Evolutionary conservation across 2,113 vertebrate genomes (phyloP), one percentile per base, ranked within the genome.

Genomic region (Spizaetus ornatus): DNA sequence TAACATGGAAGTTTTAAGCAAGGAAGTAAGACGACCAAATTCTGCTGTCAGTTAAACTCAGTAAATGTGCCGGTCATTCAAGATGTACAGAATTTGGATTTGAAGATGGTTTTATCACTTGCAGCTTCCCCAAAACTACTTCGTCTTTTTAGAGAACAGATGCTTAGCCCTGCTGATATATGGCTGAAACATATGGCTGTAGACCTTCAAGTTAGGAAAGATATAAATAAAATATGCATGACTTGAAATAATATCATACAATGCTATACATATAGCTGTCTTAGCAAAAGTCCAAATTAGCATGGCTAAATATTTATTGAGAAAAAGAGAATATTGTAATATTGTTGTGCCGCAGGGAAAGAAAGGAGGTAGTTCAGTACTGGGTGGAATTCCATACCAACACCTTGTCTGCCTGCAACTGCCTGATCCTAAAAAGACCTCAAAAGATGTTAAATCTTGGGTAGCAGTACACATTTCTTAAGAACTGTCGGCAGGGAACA

Each of bases 141-240:
- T 95, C 29, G 70, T 92, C 79, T 86, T 93, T 67, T 89, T 27
- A 82, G 61, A 38, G 72, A 93, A 81, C 96, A 97, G 97, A 96
- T 96, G 90, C 80, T 95, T 56, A 91, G 50, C 47, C 65, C 69
- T 93, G 80, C 59, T 94, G 94, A 92, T 96, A 73, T 42, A 63
- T 38, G 88, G 76, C 80, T 95, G 76, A 93, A 90, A 92, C 95
- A 97, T 96, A 97, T 94, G 95, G 91, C 94, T 76, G 20, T 69
- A 36, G 72, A 91, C 84, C 80, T 95, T 91, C 69, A 92, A 95
- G 91, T 92, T 69, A 79, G 56, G 19, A 88, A 83, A 88, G 95
- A 94, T 82, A 96, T 93, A 92, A 97, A 93, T 96, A 94, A 96
- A 94, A 92, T 52, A 84, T 25, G 43, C 80, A 95, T 80, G 65